A percentile compares a stretch with the other conserved stretches of the same genome.
phyloP scores from a whole-genome alignment of 2,113 vertebrate species.

The Phalacrocorax carbo region DNA sequence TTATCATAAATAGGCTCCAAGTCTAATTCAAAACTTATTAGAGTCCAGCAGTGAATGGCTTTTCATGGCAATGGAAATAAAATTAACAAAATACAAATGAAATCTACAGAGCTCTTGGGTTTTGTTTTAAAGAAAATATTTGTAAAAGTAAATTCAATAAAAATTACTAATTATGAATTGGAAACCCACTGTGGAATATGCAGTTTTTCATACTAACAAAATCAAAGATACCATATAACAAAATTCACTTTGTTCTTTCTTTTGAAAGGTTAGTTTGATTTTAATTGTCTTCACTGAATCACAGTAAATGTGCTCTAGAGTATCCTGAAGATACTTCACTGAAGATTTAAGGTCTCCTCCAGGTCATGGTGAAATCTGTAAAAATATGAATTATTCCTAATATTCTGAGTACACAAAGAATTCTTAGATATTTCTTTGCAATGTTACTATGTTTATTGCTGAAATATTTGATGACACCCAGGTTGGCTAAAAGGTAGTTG shows the following conservation, averaged over 20 bases:
- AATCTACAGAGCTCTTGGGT: not conserved
- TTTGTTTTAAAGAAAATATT: constrained; percentile 31
- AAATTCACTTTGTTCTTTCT: not conserved
- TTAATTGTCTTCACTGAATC: not conserved
- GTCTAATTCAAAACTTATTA: not conserved
- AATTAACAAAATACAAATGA: not conserved
- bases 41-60: not conserved
- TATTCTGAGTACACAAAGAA: not conserved
- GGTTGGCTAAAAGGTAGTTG: not conserved
- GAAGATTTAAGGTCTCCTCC: not conserved
- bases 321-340: not conserved
- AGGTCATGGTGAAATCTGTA: not conserved
- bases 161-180: not conserved
- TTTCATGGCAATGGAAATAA: not conserved
- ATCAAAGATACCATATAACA: not conserved
- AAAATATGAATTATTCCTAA: not conserved
- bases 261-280: not conserved
- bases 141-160: not conserved
- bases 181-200: not conserved
- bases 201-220: not conserved
- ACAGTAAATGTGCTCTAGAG: not conserved
- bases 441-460: not conserved
- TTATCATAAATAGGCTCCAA: not conserved
- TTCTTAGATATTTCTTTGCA: not conserved
- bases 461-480: not conserved